Conservation (phyloP, 2,888 invertebrate genomes). For the Rotaria macrura region DNA sequence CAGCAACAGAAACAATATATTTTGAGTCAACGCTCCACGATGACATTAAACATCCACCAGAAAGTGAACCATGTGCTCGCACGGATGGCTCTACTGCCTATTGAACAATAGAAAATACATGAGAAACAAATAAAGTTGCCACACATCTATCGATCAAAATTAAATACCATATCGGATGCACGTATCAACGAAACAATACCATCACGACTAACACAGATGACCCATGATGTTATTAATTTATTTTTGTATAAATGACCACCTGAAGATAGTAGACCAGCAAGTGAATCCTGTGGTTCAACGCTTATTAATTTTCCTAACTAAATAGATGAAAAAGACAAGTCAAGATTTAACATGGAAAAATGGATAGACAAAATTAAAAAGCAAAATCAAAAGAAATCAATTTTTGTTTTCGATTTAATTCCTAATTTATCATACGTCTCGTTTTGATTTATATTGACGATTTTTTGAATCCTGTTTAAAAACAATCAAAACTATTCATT, state of each 20-base stretch:
- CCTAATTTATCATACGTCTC: not conserved
- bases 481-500: not conserved
- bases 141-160: no score
- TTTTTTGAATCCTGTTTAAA: not conserved
- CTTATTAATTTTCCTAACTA: not conserved
- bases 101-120: not conserved
- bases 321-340: not conserved
- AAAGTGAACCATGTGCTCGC: not conserved
- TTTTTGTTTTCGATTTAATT: not conserved
- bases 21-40: constrained; percentile 5
- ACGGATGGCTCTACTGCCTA: not conserved
- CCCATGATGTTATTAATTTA: not conserved
- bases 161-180: not conserved
- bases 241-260: constrained; percentile 14
- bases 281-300: not conserved
- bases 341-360: no score
- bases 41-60: not conserved
- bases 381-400: not conserved
- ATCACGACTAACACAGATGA: not conserved
- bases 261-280: not conserved
- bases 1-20: not conserved
- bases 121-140: no score
- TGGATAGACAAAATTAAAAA: not conserved
- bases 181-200: not conserved
- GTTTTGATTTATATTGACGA: constrained; percentile 2